These are phyloP conservation scores for Tetragnatha montana DNA, from an alignment of 2,888 invertebrate species.

Conservation along the genomic window DNA sequence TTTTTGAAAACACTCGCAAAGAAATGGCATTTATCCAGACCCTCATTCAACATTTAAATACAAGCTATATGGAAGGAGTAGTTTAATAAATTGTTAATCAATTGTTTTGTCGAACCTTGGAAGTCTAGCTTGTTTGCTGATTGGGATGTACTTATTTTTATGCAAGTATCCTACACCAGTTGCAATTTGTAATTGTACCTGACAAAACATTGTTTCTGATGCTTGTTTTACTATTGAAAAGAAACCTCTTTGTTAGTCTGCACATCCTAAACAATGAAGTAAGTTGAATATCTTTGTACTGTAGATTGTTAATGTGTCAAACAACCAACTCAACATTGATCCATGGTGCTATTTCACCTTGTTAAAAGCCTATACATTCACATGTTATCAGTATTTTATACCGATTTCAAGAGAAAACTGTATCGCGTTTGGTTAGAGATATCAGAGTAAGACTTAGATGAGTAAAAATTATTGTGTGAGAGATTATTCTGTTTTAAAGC, in stretches of 20 bases:
- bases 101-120: neutral
- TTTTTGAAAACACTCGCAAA: slow-evolving; percentile 96
- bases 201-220: neutral
- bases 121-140: slow-evolving; percentile 28
- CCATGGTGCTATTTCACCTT: slow-evolving; percentile 53
- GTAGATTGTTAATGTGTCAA: slow-evolving; percentile 34
- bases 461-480: neutral
- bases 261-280: slow-evolving; percentile 3
- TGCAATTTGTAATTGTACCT: neutral
- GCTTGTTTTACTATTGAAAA: slow-evolving; percentile 5
- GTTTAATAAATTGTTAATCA: slow-evolving; percentile 27
- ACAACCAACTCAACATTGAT: slow-evolving; percentile 24
- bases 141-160: neutral
- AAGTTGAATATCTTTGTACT: slow-evolving; percentile 22
- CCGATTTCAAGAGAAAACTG: neutral
- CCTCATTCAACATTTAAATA: slow-evolving; percentile 94
- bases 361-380: slow-evolving; percentile 21
- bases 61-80: slow-evolving; percentile 80
- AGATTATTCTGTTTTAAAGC: neutral
- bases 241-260: neutral
- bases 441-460: neutral
- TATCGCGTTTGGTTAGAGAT: neutral
- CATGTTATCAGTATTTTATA: slow-evolving; percentile 5
- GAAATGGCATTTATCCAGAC: slow-evolving; percentile 98
- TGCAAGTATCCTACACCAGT: neutral